phyloP scores from a whole-genome alignment of 1,140 invertebrate genomes.

The Charaxes varanes region DNA sequence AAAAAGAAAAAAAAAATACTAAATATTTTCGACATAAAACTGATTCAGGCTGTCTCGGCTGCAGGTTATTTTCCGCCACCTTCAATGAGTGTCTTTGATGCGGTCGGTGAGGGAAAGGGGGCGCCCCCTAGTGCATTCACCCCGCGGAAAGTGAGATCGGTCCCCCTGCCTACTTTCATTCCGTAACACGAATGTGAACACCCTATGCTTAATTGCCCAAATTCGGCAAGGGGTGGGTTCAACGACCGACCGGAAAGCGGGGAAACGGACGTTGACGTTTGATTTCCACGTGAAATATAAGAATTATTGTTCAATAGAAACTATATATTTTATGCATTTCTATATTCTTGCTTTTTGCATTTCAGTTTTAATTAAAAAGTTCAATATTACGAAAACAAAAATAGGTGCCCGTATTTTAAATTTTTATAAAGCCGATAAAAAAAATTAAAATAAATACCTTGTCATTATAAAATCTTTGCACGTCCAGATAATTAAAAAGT shows the following conservation, averaged over 20 bases:
- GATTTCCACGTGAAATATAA: conserved; percentile 17
- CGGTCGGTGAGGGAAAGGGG: conserved; percentile 49
- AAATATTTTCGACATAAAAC: too few relatives aligned
- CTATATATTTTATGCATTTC: too few relatives aligned
- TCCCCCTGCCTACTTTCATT: conserved; percentile 52
- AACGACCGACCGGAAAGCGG: conserved; percentile 39
- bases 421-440: too few relatives aligned
- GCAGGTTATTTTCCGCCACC: conserved; percentile 29
- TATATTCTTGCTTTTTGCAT: too few relatives aligned
- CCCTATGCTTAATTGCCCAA: conserved; percentile 66
- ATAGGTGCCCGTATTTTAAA: too few relatives aligned
- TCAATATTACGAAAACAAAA: too few relatives aligned
- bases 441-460: too few relatives aligned
- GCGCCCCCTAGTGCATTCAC: conserved; percentile 62
- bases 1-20: conserved; percentile 3
- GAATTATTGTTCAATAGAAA: conserved; percentile 1
- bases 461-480: too few relatives aligned
- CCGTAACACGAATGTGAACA: conserved; percentile 52
- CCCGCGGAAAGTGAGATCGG: conserved; percentile 59
- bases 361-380: too few relatives aligned
- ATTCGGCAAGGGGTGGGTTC: conserved; percentile 54
- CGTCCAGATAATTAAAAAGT: too few relatives aligned
- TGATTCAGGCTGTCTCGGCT: conserved; percentile 17
- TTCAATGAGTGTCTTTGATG: conserved; percentile 60
- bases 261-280: conserved; percentile 27